These are phyloP conservation scores for Pelvicachromis taeniatus DNA, from an alignment of 2,113 vertebrate species.

Conservation along the genomic window DNA sequence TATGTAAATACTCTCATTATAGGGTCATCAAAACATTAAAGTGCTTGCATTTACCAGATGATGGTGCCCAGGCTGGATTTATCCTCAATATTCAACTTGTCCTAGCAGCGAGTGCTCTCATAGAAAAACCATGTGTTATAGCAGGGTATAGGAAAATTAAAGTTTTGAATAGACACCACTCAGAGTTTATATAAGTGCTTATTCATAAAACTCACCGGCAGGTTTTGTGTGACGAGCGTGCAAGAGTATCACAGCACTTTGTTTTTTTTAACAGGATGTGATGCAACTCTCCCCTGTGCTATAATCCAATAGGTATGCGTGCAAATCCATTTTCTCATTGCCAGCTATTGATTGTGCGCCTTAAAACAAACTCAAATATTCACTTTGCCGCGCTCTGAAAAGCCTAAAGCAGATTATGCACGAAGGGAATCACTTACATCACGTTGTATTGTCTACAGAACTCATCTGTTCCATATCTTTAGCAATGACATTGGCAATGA, in stretches of 20 bases:
- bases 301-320: constrained; percentile 44
- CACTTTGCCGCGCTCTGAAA: constrained; percentile 33
- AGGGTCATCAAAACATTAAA: background rate
- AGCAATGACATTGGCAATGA: constrained; percentile 33
- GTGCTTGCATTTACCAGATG: constrained; percentile 8
- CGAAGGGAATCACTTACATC: constrained; percentile 47
- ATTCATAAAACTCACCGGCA: constrained; percentile 20
- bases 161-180: constrained; percentile 27
- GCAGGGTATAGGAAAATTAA: constrained; percentile 16
- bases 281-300: constrained; percentile 24
- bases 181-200: constrained; percentile 24
- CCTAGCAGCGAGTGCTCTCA: constrained; percentile 14
- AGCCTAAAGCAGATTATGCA: constrained; percentile 52
- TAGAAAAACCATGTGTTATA: background rate
- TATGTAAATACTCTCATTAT: constrained; percentile 26
- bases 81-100: constrained; percentile 10
- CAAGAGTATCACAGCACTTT: background rate
- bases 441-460: constrained; percentile 31
- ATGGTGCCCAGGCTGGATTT: background rate
- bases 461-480: constrained; percentile 49
- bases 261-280: constrained; percentile 38
- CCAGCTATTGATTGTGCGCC: constrained; percentile 32
- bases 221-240: constrained; percentile 2
- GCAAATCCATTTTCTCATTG: constrained; percentile 31
- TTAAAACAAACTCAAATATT: constrained; percentile 52